These are phyloP conservation scores for Heliangelus exortis DNA, from an alignment of 2,797 vertebrate genomes.

Conservation along the genomic window DNA sequence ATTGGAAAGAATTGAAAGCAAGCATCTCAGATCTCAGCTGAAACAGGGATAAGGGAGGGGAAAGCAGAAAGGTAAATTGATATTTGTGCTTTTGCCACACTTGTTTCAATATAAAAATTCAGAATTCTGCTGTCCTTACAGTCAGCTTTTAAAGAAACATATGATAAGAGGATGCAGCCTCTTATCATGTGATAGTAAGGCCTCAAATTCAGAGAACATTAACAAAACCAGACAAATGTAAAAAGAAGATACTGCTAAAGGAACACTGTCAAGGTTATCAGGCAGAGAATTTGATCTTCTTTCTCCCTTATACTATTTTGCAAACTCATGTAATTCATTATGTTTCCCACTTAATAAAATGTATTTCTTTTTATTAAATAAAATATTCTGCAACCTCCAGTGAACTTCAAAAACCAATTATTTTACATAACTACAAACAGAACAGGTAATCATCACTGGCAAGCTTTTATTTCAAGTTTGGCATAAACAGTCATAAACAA, in stretches of 20 bases:
- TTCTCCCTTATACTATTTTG: background rate
- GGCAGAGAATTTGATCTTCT: background rate
- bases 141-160: background rate
- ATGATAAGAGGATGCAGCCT: background rate
- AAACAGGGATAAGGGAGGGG: background rate
- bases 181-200: background rate
- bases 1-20: background rate
- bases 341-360: background rate
- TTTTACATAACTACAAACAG: background rate
- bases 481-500: background rate
- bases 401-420: background rate
- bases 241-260: background rate
- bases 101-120: background rate
- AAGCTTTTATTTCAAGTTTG: constrained; percentile 19
- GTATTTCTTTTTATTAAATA: background rate
- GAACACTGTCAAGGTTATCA: background rate
- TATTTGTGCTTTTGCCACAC: background rate
- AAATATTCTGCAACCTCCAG: background rate
- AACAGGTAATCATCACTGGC: background rate
- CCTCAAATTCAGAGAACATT: background rate
- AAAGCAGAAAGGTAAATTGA: background rate
- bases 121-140: background rate
- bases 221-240: background rate
- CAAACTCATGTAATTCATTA: background rate
- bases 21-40: background rate